Evolutionary conservation across 2,888 invertebrate genomes (phyloP).

Genomic region (Charanyca ferruginea): DNA sequence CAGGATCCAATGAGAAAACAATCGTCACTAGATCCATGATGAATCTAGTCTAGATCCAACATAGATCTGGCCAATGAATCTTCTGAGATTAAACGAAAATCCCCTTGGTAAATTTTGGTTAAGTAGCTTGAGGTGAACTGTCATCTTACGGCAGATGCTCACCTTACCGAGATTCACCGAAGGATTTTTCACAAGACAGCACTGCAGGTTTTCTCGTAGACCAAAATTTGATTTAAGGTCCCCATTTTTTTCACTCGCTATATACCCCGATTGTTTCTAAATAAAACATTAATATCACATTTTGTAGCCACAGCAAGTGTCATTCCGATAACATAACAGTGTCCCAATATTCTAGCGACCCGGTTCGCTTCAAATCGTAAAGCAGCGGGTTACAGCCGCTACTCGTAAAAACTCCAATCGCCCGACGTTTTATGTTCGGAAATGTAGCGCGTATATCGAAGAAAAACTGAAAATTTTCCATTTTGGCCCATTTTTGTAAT

Average conservation of each 20-base stretch:
- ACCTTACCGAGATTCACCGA: no score
- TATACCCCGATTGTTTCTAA: not conserved
- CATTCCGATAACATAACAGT: slow-evolving; percentile 16
- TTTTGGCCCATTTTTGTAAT: slow-evolving; percentile 34
- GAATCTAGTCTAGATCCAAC: no score
- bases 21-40: no score
- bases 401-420: slow-evolving; percentile 74
- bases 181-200: no score
- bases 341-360: slow-evolving; percentile 37
- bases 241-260: not conserved
- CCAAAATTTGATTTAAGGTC: no score
- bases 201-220: not conserved
- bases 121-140: no score
- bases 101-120: no score
- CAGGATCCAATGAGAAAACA: no score
- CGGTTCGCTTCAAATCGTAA: slow-evolving; percentile 56
- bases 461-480: slow-evolving; percentile 54
- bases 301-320: slow-evolving; percentile 19
- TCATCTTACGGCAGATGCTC: no score
- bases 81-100: no score
- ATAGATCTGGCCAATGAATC: no score
- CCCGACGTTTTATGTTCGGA: slow-evolving; percentile 61
- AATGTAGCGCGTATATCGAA: slow-evolving; percentile 54
- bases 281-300: slow-evolving; percentile 13
- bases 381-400: slow-evolving; percentile 58